Percentiles rank a stretch among this genome's conserved stretches.
Conservation (phyloP, 2,113 vertebrate species). For the Lophura nycthemera region DNA sequence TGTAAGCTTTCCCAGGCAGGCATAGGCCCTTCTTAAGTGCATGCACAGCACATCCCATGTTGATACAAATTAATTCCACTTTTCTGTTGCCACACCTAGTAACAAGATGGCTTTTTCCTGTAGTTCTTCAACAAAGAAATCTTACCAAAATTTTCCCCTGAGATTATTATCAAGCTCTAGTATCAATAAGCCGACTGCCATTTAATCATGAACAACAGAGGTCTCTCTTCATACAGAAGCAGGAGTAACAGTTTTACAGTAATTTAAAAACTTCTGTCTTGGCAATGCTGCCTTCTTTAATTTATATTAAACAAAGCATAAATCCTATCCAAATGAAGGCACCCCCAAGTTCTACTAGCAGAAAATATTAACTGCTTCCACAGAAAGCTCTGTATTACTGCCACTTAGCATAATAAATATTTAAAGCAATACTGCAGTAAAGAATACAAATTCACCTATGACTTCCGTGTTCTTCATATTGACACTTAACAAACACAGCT, state of each 20-base stretch:
- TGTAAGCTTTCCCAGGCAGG: not conserved
- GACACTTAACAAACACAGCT: conserved; percentile 43
- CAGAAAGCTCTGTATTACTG: conserved; percentile 6
- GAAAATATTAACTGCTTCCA: not conserved
- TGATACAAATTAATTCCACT: not conserved
- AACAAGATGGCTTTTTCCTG: not conserved
- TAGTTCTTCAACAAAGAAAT: not conserved
- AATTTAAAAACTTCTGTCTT: not conserved
- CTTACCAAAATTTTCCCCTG: not conserved
- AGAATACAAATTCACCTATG: conserved; percentile 52
- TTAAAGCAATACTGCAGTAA: not conserved
- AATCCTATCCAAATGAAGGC: conserved; percentile 16
- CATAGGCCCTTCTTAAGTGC: not conserved
- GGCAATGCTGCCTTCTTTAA: not conserved
- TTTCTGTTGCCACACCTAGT: not conserved
- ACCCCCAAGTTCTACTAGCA: not conserved
- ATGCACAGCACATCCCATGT: not conserved
- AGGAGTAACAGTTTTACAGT: not conserved
- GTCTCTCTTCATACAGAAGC: not conserved
- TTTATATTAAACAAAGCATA: conserved; percentile 35
- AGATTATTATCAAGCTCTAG: not conserved
- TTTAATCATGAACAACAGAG: not conserved
- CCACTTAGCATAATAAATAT: conserved; percentile 50
- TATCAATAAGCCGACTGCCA: not conserved
- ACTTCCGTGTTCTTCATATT: conserved; percentile 19